A percentile compares a stretch with the other conserved stretches of the same genome.
Evolutionary conservation across 1,140 invertebrate genomes (phyloP).

Genomic region (Drosophila melanica): DNA sequence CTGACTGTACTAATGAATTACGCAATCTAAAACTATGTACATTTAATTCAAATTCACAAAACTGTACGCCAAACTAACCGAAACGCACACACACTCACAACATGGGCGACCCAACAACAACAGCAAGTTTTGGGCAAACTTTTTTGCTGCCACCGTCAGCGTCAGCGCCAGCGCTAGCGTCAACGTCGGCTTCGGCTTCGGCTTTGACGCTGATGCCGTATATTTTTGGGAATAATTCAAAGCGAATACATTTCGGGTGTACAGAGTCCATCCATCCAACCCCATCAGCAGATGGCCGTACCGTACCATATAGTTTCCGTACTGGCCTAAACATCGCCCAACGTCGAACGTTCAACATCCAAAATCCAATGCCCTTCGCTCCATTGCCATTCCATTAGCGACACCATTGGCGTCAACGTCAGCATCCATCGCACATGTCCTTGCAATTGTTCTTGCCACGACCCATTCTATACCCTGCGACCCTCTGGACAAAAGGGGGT

Average conservation of each 20-base stretch:
- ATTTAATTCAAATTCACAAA: conserved; percentile 83
- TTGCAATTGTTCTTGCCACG: conserved; percentile 77
- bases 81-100: conserved; percentile 49
- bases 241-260: conserved; percentile 72
- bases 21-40: conserved; percentile 84
- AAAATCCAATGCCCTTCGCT: conserved; percentile 24
- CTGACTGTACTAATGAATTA: conserved; percentile 83
- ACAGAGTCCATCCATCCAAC: conserved; percentile 57
- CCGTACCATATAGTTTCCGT: conserved; percentile 2
- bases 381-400: conserved; percentile 78
- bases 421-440: conserved; percentile 83
- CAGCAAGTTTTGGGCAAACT: conserved; percentile 72
- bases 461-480: not conserved
- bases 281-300: conserved; percentile 65
- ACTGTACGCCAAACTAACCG: conserved; percentile 81
- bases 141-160: conserved; percentile 54
- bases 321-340: conserved; percentile 46
- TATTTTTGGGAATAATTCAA: conserved; percentile 83
- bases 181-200: conserved; percentile 38
- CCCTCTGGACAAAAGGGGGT: conserved; percentile 5
- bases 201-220: conserved; percentile 28
- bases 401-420: conserved; percentile 82
- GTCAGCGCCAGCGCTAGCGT: conserved; percentile 29
- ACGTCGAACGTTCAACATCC: conserved; percentile 3
- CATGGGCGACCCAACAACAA: conserved; percentile 18